Percentiles rank a stretch among this genome's conserved stretches.
phyloP scores from a whole-genome alignment of 1,140 invertebrate genomes.

The Drosophila mojavensis region DNA sequence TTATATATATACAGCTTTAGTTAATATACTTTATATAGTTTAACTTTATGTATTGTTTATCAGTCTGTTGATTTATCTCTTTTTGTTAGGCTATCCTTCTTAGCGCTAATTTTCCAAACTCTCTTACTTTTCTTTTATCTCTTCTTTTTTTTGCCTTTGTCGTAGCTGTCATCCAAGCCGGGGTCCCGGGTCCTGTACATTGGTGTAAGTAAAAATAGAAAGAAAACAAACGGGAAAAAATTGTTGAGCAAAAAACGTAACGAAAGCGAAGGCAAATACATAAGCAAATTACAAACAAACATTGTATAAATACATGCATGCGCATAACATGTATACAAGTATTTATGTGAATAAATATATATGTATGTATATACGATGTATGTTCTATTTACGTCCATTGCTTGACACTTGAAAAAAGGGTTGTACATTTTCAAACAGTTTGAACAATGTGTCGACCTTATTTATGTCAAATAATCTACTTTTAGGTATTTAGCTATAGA shows the following conservation, averaged over 20 bases:
- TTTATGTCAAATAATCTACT: conserved; percentile 30
- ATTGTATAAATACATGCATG: neutral
- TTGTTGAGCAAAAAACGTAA: conserved; percentile 22
- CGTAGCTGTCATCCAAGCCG: conserved; percentile 59
- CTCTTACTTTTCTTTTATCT: conserved; percentile 30
- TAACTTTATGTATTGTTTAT: conserved; percentile 82
- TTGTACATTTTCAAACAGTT: neutral
- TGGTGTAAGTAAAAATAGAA: conserved; percentile 20
- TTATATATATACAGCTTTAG: conserved; percentile 74
- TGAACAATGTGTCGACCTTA: neutral
- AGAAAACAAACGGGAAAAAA: conserved; percentile 30
- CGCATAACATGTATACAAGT: neutral
- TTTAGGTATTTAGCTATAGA: conserved; percentile 43
- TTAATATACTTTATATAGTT: conserved; percentile 75
- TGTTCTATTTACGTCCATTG: conserved; percentile 57
- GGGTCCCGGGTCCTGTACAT: conserved; percentile 62
- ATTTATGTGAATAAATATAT: conserved; percentile 4
- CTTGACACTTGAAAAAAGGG: neutral
- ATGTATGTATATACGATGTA: neutral
- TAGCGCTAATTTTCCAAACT: conserved; percentile 74
- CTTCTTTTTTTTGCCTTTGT: conserved; percentile 38
- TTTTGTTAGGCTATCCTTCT: conserved; percentile 70
- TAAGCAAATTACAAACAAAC: neutral
- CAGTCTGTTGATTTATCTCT: conserved; percentile 84
- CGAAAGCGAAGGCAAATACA: conserved; percentile 8